Conservation (phyloP, 2,113 vertebrate genomes). For the Corythornis cristatus region DNA sequence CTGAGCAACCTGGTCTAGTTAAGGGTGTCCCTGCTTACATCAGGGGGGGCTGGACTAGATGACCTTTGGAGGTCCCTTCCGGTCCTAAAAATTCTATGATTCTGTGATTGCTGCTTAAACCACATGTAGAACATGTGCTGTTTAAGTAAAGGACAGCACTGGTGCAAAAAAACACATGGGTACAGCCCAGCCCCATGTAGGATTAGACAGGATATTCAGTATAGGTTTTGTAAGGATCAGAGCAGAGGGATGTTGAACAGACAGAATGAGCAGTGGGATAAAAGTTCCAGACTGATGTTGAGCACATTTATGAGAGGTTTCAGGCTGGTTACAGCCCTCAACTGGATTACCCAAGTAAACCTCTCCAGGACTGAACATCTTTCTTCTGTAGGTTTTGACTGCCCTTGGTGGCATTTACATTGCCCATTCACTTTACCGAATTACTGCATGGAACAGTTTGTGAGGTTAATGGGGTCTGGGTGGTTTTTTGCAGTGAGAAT, state of each 20-base stretch:
- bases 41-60: too few species aligned
- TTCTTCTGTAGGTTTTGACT: background rate
- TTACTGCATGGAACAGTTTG: background rate
- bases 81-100: too few species aligned
- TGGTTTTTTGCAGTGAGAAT: background rate
- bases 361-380: background rate
- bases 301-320: background rate
- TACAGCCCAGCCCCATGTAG: background rate
- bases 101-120: background rate
- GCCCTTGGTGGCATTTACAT: background rate
- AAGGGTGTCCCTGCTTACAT: too few species aligned
- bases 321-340: rapidly evolving
- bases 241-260: background rate
- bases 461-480: background rate
- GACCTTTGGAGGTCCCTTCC: too few species aligned
- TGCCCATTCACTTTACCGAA: background rate
- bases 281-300: background rate
- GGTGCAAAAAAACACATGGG: background rate
- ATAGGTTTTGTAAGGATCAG: background rate
- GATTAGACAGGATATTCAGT: background rate
- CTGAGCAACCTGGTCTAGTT: too few species aligned
- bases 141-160: background rate
- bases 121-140: rapidly evolving
- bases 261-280: background rate
- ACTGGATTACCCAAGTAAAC: background rate